Evolutionary conservation across 2,888 invertebrate genomes (phyloP), one percentile per base, ranked within the genome.

Genomic region (Spialia ferax): DNA sequence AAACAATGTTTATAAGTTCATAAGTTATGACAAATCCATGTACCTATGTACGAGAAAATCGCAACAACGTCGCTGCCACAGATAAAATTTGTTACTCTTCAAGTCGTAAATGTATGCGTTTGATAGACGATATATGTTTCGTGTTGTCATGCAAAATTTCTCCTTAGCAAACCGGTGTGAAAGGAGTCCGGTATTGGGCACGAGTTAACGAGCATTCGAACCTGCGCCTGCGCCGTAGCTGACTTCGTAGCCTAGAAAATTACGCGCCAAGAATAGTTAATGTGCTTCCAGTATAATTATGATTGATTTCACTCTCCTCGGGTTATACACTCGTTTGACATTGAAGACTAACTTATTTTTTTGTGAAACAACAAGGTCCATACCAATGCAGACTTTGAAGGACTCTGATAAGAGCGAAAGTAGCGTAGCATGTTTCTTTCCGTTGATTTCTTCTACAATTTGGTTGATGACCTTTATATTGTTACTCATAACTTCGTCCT

Each of bases 141-240:
- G 56, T 67, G 66, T 22, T 55, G 60, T 67, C 66, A 65, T 61
- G 57, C 56, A 57, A 71, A 72, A 74, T 75, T 74, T 75, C 74
- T 70, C 72, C 70, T 56, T 69, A 64, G 66, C 62, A 68, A 73
- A 75, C 75, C 75, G 74, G 75, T 75, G 71, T 74, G 74, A 75
- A 75, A 75, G 66, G 66, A 67, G 68, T 48, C 48, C 56, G 48
- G 32, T 50, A 62, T 68, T 68, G 61, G 45, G 54, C 60, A 57
- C 56, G 56, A 56, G 45, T 60, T 54, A 66, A 61, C 61, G 66
- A 61, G 66, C 66, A 66, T 61, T 66, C 66, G 61, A 73, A 71
- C 74, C 72, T 71, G 74, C 68, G 67, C 60, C 65, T 70, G 73
- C 69, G 65, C 60, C 67, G 60, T 61, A 54, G 70, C 62, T 69